phyloP scores from a whole-genome alignment of 2,797 vertebrate species.

The Gymnoscopelus microlampas region DNA sequence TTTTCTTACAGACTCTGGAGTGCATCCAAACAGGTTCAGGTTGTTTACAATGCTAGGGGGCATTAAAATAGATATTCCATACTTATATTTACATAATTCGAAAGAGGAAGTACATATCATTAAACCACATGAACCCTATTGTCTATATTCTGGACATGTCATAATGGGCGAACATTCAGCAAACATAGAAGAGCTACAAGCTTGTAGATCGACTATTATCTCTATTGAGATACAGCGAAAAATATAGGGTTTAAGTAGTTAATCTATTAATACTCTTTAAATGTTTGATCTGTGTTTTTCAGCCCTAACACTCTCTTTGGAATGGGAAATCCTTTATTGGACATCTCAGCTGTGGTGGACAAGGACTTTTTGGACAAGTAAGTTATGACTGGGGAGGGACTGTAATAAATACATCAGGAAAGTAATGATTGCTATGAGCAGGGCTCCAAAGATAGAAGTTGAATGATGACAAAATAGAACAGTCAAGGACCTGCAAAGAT shows the following conservation, averaged over 20 bases:
- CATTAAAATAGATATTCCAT: too few species aligned
- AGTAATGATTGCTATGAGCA: neutral
- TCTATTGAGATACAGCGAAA: neutral
- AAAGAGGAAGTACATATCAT: too few species aligned
- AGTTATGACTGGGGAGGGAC: slow-evolving; percentile 66
- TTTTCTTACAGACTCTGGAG: too few species aligned
- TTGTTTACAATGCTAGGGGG: too few species aligned
- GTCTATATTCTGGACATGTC: too few species aligned
- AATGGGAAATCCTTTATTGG: slow-evolving; percentile 97
- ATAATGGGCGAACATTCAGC: too few species aligned
- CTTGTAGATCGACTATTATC: too few species aligned
- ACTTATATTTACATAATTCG: too few species aligned
- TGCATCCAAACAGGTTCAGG: too few species aligned
- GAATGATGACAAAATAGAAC: neutral
- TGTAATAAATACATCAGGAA: too few species aligned
- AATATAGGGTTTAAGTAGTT: neutral
- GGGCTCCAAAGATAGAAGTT: neutral
- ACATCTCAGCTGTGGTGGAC: slow-evolving; percentile 95
- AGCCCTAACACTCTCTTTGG: slow-evolving; percentile 97
- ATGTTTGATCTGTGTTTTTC: slow-evolving; percentile 59
- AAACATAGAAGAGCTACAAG: too few species aligned
- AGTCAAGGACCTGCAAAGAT: neutral
- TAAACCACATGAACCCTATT: too few species aligned
- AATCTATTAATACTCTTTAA: slow-evolving; percentile 18
- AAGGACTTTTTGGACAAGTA: slow-evolving; percentile 99